Evolutionary conservation across 2,797 vertebrate species (phyloP).

Genomic region (Aselliscus stoliczkanus): DNA sequence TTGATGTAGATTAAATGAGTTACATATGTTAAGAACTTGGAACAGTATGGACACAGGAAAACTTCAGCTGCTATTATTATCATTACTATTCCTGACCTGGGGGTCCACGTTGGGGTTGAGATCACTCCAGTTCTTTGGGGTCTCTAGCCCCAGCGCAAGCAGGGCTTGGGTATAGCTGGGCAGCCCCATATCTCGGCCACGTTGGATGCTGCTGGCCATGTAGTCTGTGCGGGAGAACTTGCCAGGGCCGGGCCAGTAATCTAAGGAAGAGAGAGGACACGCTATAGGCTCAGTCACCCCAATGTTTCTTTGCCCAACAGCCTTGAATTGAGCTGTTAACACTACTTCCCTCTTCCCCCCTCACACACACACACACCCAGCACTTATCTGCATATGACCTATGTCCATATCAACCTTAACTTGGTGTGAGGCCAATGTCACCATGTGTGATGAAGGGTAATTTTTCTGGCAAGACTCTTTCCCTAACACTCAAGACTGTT

Average conservation of each 20-base stretch:
- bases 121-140: slow-evolving; percentile 82
- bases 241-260: slow-evolving; percentile 94
- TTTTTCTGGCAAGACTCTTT: background rate
- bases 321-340: background rate
- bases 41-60: background rate
- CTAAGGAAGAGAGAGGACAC: slow-evolving; percentile 74
- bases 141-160: slow-evolving; percentile 80
- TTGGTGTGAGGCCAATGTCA: background rate
- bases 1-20: background rate
- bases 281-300: background rate
- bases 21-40: background rate
- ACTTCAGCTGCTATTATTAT: background rate
- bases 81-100: slow-evolving; percentile 59
- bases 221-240: slow-evolving; percentile 91
- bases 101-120: slow-evolving; percentile 79
- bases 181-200: slow-evolving; percentile 93
- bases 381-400: background rate
- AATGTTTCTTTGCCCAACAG: background rate
- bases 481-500: slow-evolving; percentile 14
- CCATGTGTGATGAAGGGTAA: background rate
- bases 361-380: too few relatives aligned
- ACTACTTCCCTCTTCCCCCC: too few relatives aligned
- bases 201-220: slow-evolving; percentile 90
- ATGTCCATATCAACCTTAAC: background rate
- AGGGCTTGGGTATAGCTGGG: slow-evolving; percentile 88